These are phyloP conservation scores for Passer montanus DNA, from an alignment of 2,113 vertebrate genomes.

Conservation along the genomic window DNA sequence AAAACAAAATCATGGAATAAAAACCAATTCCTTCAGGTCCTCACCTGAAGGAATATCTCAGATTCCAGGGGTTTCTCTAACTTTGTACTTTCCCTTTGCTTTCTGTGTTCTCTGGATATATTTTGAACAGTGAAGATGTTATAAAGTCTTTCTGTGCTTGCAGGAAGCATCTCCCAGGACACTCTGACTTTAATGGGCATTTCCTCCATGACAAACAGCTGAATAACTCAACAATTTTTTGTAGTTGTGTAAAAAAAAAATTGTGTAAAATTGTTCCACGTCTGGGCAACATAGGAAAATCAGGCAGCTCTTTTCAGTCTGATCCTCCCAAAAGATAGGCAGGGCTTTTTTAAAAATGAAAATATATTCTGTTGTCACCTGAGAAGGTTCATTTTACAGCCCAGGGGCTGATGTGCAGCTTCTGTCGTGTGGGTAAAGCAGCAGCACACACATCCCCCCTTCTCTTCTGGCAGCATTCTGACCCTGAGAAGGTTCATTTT, in stretches of 20 bases:
- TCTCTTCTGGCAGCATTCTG: too few relatives aligned
- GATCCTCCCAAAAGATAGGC: neutral
- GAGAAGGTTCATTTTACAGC: neutral
- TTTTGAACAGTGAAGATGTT: neutral
- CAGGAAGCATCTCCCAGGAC: neutral
- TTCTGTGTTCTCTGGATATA: neutral
- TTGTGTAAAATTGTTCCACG: neutral
- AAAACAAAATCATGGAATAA: too few relatives aligned
- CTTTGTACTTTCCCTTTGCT: neutral
- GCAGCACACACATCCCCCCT: fast-evolving
- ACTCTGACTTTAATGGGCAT: neutral
- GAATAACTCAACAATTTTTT: neutral
- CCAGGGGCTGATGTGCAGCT: neutral
- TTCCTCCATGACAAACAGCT: neutral
- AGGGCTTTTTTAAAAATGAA: neutral
- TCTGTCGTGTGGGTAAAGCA: neutral
- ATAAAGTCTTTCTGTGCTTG: fast-evolving
- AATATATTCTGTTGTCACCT: neutral
- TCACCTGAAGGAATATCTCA: neutral
- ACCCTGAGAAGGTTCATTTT: neutral
- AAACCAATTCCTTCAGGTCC: neutral
- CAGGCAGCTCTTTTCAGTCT: neutral
- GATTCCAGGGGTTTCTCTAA: neutral
- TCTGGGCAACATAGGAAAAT: neutral
- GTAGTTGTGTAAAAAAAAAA: neutral